These are phyloP conservation scores for Anorthoa munda DNA, from an alignment of 2,888 invertebrate genomes.

Conservation along the genomic window DNA sequence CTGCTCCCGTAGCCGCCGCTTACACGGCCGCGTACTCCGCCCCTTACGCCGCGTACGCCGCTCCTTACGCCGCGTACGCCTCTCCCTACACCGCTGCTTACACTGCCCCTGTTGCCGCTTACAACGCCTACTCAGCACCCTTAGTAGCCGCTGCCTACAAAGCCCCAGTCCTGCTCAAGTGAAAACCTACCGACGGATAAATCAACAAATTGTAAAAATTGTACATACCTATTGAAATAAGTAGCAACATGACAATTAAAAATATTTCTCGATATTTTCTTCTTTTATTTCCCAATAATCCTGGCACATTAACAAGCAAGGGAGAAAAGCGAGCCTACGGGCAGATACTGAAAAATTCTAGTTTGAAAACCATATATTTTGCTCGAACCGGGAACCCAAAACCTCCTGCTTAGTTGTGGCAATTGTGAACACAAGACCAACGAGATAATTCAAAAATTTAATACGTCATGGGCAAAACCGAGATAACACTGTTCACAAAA, in stretches of 20 bases:
- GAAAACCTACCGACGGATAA: conserved; percentile 25
- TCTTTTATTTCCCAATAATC: not conserved
- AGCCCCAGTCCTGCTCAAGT: conserved; percentile 71
- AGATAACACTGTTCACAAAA: not conserved
- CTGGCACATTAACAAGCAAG: not conserved
- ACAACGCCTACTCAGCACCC: conserved; percentile 68
- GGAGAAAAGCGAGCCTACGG: no score
- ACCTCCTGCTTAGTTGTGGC: no score
- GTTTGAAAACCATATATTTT: no score
- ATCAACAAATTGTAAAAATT: conserved; percentile 23
- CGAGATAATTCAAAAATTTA: not conserved
- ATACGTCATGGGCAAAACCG: not conserved
- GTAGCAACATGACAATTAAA: conserved; percentile 54
- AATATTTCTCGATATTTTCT: not conserved
- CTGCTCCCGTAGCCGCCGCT: conserved; percentile 75
- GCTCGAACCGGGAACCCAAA: no score
- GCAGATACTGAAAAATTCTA: no score
- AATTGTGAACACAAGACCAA: no score
- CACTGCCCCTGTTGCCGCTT: conserved; percentile 67
- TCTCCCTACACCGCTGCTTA: conserved; percentile 75
- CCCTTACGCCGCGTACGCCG: conserved; percentile 69
- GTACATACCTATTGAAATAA: conserved; percentile 38
- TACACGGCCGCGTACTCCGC: conserved; percentile 76
- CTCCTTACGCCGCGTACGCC: conserved; percentile 73
- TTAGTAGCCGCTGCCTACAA: conserved; percentile 68